These are phyloP conservation scores for Dendrolimus kikuchii DNA, from an alignment of 1,140 invertebrate species.

Conservation along the genomic window DNA sequence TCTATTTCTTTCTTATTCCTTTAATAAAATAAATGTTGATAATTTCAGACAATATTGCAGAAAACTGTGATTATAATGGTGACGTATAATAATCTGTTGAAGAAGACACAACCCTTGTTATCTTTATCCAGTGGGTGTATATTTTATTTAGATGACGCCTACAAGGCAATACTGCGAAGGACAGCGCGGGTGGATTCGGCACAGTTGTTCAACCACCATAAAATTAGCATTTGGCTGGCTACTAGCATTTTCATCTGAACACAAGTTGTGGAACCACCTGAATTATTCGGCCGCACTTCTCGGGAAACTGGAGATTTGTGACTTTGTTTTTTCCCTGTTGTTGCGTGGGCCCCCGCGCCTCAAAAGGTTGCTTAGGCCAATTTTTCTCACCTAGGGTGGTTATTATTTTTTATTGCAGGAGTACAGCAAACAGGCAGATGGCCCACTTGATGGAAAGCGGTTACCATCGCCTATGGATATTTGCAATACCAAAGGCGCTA, in stretches of 20 bases:
- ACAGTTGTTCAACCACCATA: conserved; percentile 72
- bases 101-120: conserved; percentile 16
- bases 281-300: conserved; percentile 56
- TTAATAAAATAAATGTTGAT: no score
- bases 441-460: no score
- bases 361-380: neutral
- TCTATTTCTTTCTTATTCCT: no score
- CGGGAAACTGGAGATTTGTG: conserved; percentile 35
- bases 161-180: conserved; percentile 56
- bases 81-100: no score
- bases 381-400: neutral
- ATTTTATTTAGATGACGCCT: conserved; percentile 54
- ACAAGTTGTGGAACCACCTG: conserved; percentile 50
- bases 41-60: no score
- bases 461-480: no score
- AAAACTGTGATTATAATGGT: no score
- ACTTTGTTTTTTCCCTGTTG: conserved; percentile 25
- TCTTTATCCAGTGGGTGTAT: conserved; percentile 17
- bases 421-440: no score
- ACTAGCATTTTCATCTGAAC: conserved; percentile 60
- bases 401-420: no score
- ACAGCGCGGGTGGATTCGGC: conserved; percentile 52
- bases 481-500: no score
- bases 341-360: neutral
- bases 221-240: conserved; percentile 71